A percentile compares a stretch with the other conserved stretches of the same genome.
Conservation (phyloP, 2,113 vertebrate genomes). For the Hepsetus odoe region DNA sequence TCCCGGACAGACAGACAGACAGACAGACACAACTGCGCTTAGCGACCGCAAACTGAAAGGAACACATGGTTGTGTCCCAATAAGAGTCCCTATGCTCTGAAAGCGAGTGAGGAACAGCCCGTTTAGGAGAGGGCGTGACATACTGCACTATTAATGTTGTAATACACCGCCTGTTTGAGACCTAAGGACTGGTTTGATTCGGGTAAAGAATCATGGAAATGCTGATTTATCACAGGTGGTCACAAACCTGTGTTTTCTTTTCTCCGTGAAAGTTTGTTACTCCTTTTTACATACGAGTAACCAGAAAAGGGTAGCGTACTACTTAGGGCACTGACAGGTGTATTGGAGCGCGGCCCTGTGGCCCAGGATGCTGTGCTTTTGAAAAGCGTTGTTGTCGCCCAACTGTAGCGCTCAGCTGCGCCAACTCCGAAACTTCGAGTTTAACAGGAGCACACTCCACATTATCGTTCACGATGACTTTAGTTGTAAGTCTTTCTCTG, state of each 20-base stretch:
- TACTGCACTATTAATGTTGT: no score
- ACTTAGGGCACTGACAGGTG: neutral
- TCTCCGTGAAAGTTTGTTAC: no score
- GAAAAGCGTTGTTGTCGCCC: neutral
- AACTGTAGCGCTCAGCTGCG: constrained; percentile 2
- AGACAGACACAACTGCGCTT: neutral
- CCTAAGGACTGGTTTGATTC: no score
- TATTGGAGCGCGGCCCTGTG: neutral
- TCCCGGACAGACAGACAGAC: neutral
- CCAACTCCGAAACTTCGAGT: neutral
- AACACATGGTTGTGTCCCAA: neutral
- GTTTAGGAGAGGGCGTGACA: no score
- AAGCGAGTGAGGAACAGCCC: no score
- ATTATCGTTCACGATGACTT: neutral
- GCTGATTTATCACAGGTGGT: no score
- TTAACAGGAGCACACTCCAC: neutral
- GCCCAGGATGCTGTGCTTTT: neutral
- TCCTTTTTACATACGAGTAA: no score
- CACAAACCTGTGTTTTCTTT: no score
- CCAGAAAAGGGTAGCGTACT: no score
- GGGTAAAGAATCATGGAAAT: no score
- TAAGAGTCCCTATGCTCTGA: neutral
- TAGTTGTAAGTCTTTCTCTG: neutral
- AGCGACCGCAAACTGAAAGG: neutral
- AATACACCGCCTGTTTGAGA: no score